Evolutionary conservation across 2,113 vertebrate species (phyloP), one percentile per base, ranked within the genome.

Genomic region (Menidia beryllina): DNA sequence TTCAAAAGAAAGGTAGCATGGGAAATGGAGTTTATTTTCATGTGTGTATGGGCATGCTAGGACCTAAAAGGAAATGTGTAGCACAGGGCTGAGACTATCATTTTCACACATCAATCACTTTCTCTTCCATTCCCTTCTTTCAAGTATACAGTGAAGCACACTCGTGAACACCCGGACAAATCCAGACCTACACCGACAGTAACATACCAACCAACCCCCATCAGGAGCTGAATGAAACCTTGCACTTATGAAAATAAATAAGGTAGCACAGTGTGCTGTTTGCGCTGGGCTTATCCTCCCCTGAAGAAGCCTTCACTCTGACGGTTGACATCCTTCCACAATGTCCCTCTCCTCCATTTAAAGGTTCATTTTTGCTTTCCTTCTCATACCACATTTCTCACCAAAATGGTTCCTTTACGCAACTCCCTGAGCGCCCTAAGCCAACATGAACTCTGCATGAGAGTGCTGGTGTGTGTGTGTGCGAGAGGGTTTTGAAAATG

Each of bases 181-280:
- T 75, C 73, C 52, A 75, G 57, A 74, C 25, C 59, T 69, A 61
- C 61, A 61, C 51, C 48, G 50, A 62, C 79, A 72, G 69, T 58
- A 57, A 54, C 50, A 24, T 39, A 70, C 79, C 72, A 23, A 49
- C 64, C 45, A 19, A 65, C 62, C 66, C 69, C 61, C 67, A 65
- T 57, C 76, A 60, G 73, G 52, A 77, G 72, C 64, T 72, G 73
- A 68, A 79, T 85, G 83, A 91, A 90, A 85, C 74, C 79, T 75
- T 85, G 82, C 81, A 82, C 85, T 86, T 86, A 79, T 84, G 69
- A 81, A 91, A 90, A 93, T 87, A 91, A 92, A 91, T 87, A 84
- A 88, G 78, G 50, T 24, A 47, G 62, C 49, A 90, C 86, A 89
- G 89, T 79, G 79, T 67, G 80, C 74, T 72, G 82, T 89, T 91